These are phyloP conservation scores for Pantala flavescens DNA, from an alignment of 1,140 invertebrate species.

Conservation along the genomic window DNA sequence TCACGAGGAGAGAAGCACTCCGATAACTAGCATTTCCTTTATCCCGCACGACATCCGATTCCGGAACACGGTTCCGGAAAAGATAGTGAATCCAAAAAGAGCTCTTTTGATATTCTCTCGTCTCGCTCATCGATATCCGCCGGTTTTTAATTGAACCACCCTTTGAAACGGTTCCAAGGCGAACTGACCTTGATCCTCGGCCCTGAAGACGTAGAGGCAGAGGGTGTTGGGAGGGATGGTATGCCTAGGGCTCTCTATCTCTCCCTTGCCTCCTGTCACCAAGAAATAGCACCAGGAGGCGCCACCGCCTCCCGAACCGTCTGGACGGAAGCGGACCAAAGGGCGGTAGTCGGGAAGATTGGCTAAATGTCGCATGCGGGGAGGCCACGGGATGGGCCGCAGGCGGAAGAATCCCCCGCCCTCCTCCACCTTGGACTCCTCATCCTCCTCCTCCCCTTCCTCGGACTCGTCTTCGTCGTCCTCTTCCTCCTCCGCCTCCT, in stretches of 20 bases:
- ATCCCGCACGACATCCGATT: too few species aligned
- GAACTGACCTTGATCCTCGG: background rate
- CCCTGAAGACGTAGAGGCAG: background rate
- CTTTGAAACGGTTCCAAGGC: too few species aligned
- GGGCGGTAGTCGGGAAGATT: background rate
- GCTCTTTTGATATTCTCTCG: too few species aligned
- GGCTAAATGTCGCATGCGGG: background rate
- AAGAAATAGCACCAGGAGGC: background rate
- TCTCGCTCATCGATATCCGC: too few species aligned
- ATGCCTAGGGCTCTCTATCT: background rate
- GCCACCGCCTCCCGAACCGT: background rate
- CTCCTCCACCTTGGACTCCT: background rate
- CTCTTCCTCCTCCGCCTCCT: background rate
- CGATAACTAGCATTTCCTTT: too few species aligned
- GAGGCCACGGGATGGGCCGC: background rate
- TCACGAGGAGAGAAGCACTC: too few species aligned
- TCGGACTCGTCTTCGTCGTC: background rate
- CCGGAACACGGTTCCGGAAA: too few species aligned
- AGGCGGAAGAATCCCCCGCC: background rate
- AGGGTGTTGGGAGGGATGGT: background rate
- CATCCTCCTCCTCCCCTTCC: background rate
- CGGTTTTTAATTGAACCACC: too few species aligned
- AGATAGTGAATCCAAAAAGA: too few species aligned
- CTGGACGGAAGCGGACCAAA: background rate
- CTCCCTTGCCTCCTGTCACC: background rate